Evolutionary conservation across 92 coral and sea anemone species (phyloP).

Genomic region (Palythoa grandiflora): DNA sequence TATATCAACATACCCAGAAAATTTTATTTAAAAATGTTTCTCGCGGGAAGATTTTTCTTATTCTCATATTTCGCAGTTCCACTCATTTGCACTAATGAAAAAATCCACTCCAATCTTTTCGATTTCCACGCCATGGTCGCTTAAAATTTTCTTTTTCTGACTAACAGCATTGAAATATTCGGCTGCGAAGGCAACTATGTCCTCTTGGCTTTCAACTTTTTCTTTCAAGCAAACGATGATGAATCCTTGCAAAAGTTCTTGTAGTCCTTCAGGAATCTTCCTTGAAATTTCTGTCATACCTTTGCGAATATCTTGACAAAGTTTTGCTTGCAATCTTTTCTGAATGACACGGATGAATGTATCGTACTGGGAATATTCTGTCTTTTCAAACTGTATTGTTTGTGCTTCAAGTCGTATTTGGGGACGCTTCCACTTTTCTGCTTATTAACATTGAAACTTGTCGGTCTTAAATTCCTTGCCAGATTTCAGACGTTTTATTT

Average conservation of each 20-base stretch:
- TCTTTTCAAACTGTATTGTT: background rate
- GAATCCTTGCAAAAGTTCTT: slow-evolving; percentile 92
- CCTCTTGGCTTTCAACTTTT: slow-evolving; percentile 72
- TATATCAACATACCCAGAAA: background rate
- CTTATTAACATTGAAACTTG: too few relatives aligned
- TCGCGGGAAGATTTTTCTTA: background rate
- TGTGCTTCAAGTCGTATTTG: background rate
- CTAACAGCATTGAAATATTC: slow-evolving; percentile 72
- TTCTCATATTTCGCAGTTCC: slow-evolving; percentile 75
- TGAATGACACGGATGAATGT: background rate
- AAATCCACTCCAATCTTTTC: slow-evolving; percentile 80
- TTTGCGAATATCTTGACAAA: background rate
- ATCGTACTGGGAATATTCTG: background rate
- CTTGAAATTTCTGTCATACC: slow-evolving; percentile 55
- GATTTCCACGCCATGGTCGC: slow-evolving; percentile 79
- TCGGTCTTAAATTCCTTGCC: too few relatives aligned
- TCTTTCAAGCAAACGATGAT: slow-evolving; percentile 82
- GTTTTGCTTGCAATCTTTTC: background rate
- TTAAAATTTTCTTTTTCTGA: slow-evolving; percentile 64
- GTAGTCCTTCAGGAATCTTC: slow-evolving; percentile 82
- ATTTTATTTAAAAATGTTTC: background rate
- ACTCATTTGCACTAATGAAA: slow-evolving; percentile 68
- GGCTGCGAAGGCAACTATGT: slow-evolving; percentile 80
- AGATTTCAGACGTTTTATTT: too few relatives aligned
- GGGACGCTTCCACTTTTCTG: background rate